A percentile compares a stretch with the other conserved stretches of the same genome.
phyloP scores from a whole-genome alignment of 92 coral and sea anemone species.

The Phenganax subtilis region DNA sequence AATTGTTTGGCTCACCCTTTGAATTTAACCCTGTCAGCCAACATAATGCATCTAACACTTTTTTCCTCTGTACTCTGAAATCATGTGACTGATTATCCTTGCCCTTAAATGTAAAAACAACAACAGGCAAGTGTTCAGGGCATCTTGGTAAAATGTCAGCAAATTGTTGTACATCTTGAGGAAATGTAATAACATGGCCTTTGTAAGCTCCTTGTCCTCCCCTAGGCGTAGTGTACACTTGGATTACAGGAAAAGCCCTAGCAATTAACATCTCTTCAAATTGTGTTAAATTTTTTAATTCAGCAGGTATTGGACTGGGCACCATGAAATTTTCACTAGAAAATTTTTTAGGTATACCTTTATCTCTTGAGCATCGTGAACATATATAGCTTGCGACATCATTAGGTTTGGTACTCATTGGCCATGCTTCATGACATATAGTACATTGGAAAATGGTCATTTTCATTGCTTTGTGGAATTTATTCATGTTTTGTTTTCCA shows the following conservation, averaged over 20 bases:
- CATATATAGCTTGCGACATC: slow-evolving; percentile 38
- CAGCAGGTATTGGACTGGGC: slow-evolving; percentile 58
- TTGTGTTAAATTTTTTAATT: slow-evolving; percentile 37
- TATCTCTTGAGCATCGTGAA: slow-evolving; percentile 53
- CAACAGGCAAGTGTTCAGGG: slow-evolving; percentile 13
- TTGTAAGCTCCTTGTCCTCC: slow-evolving; percentile 15
- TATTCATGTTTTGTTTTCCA: slow-evolving; percentile 43
- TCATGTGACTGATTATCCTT: slow-evolving; percentile 1
- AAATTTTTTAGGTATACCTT: slow-evolving; percentile 50
- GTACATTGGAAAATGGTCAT: slow-evolving; percentile 41
- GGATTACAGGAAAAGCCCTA: neutral
- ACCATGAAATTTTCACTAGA: slow-evolving; percentile 52
- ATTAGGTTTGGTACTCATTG: slow-evolving; percentile 39
- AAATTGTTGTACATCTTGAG: neutral
- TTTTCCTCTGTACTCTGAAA: neutral
- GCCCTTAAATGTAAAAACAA: neutral
- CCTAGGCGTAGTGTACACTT: slow-evolving; percentile 7
- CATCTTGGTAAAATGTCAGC: slow-evolving; percentile 27
- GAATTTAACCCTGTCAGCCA: neutral
- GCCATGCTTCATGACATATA: slow-evolving; percentile 41
- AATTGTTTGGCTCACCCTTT: slow-evolving; percentile 1
- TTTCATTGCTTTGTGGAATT: slow-evolving; percentile 47
- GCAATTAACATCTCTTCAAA: no score
- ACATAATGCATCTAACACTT: slow-evolving; percentile 1
- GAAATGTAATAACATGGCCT: slow-evolving; percentile 31